Percentiles rank a stretch among this genome's conserved stretches.
Conservation (phyloP, 2,113 vertebrate genomes). For the Brevimyrus niger region DNA sequence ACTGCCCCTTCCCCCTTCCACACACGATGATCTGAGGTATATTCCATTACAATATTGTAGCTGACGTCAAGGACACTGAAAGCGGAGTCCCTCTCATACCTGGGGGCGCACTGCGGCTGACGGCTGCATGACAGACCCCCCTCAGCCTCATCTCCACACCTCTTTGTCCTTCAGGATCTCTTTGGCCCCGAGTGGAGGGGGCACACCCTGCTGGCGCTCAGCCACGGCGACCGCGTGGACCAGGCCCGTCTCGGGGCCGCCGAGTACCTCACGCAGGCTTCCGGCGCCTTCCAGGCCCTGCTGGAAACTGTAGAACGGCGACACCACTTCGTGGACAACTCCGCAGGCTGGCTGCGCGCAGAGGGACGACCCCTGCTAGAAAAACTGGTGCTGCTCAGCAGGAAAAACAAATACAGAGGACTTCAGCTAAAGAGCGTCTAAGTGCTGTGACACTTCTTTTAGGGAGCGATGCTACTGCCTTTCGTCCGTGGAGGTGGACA, state of each 20-base stretch:
- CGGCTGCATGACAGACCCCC: not conserved
- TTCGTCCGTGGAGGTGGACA: not conserved
- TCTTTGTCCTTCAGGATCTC: slow-evolving; percentile 58
- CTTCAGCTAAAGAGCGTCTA: slow-evolving; percentile 23
- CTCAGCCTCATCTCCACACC: not conserved
- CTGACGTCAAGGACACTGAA: not conserved
- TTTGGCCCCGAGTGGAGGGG: slow-evolving; percentile 66
- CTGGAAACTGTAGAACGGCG: slow-evolving; percentile 48
- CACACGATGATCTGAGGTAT: not conserved
- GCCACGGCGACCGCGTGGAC: slow-evolving; percentile 63
- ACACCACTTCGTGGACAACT: slow-evolving; percentile 63
- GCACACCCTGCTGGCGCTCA: slow-evolving; percentile 67
- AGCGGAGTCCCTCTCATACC: not conserved
- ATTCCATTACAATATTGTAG: not conserved
- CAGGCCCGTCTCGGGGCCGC: slow-evolving; percentile 50
- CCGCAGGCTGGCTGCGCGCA: slow-evolving; percentile 37
- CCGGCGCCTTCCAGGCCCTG: slow-evolving; percentile 53
- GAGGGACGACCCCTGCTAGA: slow-evolving; percentile 56
- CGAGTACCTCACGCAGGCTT: slow-evolving; percentile 47
- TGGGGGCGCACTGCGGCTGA: not conserved
- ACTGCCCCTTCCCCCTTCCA: not conserved
- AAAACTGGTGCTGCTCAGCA: slow-evolving; percentile 60
- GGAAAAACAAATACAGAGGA: slow-evolving; percentile 58
- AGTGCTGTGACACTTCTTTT: not conserved
- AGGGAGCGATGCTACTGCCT: not conserved